A percentile compares a stretch with the other conserved stretches of the same genome.
phyloP scores from a whole-genome alignment of 2,113 vertebrate genomes.

The Mesocricetus auratus region DNA sequence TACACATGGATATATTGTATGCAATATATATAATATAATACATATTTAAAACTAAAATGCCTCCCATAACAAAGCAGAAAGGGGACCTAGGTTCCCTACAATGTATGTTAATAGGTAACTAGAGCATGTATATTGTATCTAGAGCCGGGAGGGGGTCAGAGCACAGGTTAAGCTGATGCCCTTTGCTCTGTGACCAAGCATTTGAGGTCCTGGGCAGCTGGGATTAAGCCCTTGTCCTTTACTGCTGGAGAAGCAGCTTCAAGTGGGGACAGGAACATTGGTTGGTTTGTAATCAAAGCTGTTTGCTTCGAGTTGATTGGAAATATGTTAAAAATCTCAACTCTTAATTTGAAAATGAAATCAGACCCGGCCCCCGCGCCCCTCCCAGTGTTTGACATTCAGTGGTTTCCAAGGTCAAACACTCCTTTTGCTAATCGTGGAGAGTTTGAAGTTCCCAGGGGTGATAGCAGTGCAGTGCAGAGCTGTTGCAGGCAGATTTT shows the following conservation, averaged over 20 bases:
- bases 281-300: neutral
- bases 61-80: neutral
- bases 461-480: neutral
- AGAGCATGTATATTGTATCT: too few species aligned
- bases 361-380: too few species aligned
- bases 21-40: neutral
- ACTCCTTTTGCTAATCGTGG: neutral
- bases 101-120: constrained; percentile 12
- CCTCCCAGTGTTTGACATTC: neutral
- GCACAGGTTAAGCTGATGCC: neutral
- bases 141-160: neutral
- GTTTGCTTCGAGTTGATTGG: neutral
- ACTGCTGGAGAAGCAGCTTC: neutral
- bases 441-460: neutral
- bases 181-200: neutral
- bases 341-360: neutral
- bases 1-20: neutral
- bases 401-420: neutral
- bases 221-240: neutral
- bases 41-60: neutral
- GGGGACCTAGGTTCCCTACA: neutral
- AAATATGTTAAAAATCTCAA: neutral
- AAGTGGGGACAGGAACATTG: neutral
- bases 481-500: neutral
- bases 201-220: neutral